Evolutionary conservation across 2,113 vertebrate species (phyloP).

Genomic region (Symphodus melops): DNA sequence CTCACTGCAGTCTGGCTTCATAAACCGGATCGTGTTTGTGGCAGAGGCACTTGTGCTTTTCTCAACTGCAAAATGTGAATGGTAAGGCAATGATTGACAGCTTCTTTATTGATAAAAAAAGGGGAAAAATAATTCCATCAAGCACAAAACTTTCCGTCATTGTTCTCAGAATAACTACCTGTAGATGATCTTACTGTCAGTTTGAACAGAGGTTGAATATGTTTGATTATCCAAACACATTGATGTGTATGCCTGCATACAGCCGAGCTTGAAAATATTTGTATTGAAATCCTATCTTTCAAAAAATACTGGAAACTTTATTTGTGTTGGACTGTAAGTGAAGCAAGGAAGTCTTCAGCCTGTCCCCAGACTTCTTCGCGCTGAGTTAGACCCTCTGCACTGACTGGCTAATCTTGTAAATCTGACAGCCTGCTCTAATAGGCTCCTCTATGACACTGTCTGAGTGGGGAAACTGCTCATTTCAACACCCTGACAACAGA

Average conservation of each 20-base stretch:
- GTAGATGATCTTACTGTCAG: slow-evolving; percentile 31
- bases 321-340: slow-evolving; percentile 24
- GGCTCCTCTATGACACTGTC: slow-evolving; percentile 36
- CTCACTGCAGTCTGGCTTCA: slow-evolving; percentile 36
- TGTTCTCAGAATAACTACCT: background rate
- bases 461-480: slow-evolving; percentile 39
- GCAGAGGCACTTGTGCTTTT: slow-evolving; percentile 21
- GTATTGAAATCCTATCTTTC: background rate
- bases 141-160: slow-evolving; percentile 21
- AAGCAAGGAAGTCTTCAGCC: slow-evolving; percentile 18
- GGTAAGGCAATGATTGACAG: background rate
- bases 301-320: background rate
- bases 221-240: background rate
- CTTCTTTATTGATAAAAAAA: background rate
- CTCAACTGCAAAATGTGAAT: background rate
- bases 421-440: slow-evolving; percentile 65
- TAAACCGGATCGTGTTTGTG: slow-evolving; percentile 15
- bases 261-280: background rate
- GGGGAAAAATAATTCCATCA: background rate
- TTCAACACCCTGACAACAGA: slow-evolving; percentile 47
- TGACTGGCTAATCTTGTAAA: slow-evolving; percentile 68
- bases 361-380: slow-evolving; percentile 35
- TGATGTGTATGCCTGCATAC: background rate
- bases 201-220: background rate
- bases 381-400: slow-evolving; percentile 57